A percentile compares a stretch with the other conserved stretches of the same genome.
Conservation (phyloP, 1,140 invertebrate genomes). For the Bombus cullumanus region DNA sequence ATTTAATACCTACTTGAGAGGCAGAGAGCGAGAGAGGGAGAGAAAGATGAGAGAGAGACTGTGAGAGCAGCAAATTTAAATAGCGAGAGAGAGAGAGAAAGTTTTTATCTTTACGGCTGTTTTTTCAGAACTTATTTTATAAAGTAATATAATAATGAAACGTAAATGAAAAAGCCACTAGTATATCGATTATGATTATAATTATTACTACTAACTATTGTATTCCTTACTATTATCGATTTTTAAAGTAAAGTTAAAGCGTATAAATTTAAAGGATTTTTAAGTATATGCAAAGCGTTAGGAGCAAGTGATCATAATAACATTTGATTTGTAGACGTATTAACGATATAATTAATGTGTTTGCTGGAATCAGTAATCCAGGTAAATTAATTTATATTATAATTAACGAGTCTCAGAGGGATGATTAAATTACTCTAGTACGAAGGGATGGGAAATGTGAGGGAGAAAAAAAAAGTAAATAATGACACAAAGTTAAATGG, state of each 20-base stretch:
- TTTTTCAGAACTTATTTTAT: slow-evolving; percentile 65
- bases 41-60: slow-evolving; percentile 1
- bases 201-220: slow-evolving; percentile 68
- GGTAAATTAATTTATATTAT: slow-evolving; percentile 75
- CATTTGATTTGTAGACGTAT: slow-evolving; percentile 62
- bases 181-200: slow-evolving; percentile 65
- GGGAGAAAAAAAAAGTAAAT: slow-evolving; percentile 44
- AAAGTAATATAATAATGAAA: slow-evolving; percentile 63
- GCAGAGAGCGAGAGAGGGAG: slow-evolving; percentile 1
- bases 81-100: not conserved
- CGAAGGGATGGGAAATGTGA: slow-evolving; percentile 25
- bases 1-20: slow-evolving; percentile 65
- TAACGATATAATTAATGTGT: slow-evolving; percentile 65
- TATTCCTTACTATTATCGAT: slow-evolving; percentile 67
- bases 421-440: slow-evolving; percentile 72
- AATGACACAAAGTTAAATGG: slow-evolving; percentile 57
- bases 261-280: slow-evolving; percentile 65
- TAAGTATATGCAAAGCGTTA: slow-evolving; percentile 57
- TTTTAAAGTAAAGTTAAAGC: slow-evolving; percentile 66
- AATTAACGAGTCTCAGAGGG: slow-evolving; percentile 74
- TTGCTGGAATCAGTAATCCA: slow-evolving; percentile 69
- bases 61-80: slow-evolving; percentile 17
- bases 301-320: slow-evolving; percentile 44
- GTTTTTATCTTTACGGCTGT: slow-evolving; percentile 56
- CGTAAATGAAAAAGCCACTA: slow-evolving; percentile 59